These are phyloP conservation scores for Parapristionchus giblindavisi DNA, from an alignment of 2,888 invertebrate genomes.

Conservation along the genomic window DNA sequence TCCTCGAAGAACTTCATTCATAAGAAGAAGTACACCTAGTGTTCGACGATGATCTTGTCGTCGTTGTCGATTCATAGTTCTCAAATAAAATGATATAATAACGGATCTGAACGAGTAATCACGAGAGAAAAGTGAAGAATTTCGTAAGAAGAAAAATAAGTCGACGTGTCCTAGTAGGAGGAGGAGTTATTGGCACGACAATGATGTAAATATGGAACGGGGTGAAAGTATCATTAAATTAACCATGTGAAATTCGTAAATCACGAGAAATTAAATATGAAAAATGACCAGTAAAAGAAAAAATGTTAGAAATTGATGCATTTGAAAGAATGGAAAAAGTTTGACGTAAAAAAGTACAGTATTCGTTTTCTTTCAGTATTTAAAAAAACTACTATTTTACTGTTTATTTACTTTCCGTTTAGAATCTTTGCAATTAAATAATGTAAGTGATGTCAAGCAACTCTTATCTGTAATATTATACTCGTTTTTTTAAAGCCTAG, in stretches of 20 bases:
- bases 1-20: constrained; percentile 32
- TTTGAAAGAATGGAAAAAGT: not conserved
- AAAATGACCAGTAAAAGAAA: not conserved
- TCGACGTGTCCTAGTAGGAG: constrained; percentile 25
- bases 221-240: not conserved
- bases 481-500: too few relatives aligned
- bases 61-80: constrained; percentile 29
- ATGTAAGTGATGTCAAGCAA: too few relatives aligned
- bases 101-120: constrained; percentile 14
- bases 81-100: not conserved
- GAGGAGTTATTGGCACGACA: constrained; percentile 8
- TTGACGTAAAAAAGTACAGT: not conserved
- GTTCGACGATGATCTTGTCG: constrained; percentile 28
- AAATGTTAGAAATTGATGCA: not conserved
- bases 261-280: not conserved
- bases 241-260: too few relatives aligned
- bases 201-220: not conserved
- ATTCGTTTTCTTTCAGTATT: not conserved
- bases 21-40: constrained; percentile 37
- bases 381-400: not conserved
- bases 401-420: constrained; percentile 4
- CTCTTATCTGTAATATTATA: too few relatives aligned
- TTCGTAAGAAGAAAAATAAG: not conserved
- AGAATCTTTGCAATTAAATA: constrained; percentile 9
- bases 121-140: not conserved